Evolutionary conservation across 2,888 invertebrate genomes (phyloP), one percentile per base, ranked within the genome.

Genomic region (Phragmatobia fuliginosa): DNA sequence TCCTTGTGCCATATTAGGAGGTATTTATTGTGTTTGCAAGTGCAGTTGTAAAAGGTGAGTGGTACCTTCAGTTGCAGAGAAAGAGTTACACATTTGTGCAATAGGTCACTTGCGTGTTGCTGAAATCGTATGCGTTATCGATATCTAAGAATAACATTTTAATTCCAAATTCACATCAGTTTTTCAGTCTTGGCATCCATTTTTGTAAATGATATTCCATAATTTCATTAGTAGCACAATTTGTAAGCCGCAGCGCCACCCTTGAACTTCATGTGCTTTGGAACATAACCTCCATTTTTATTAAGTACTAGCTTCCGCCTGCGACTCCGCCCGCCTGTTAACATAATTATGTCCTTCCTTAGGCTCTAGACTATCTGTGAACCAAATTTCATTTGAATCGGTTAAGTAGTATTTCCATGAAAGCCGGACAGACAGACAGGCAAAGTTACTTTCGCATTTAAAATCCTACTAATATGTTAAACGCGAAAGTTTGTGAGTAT

Each of bases 1-100:
- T 85, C 83, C 83, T 84, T 87, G 92, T 94, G 93, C 90, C 92
- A 92, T 92, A 91, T 82, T 88, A 87, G 88, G 90, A 87, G 84
- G 87, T 87, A 86, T 74, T 74, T 72, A 83, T 81, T 84, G 83
- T 89, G 83, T 87, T 79, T 85, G 76, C 80, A 79, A 81, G 84
- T 86, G 85, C 83, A 82, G 83, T 87, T 83, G 82, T 79, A 84
- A 86, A 88, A 93, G 90, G 94, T 94, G 83, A 87, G 93, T 83
- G 66, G 63, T 71, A 72, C 71, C 68, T 67, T 61, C 69, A 68
- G 71, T 69, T 71, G 36, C 64, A 52, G 31, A 69, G 72, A 69
- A 68, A 71, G 64, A 67, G 67, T 74, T 68, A 69, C 65, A 67
- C 31, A 66, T 72, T 68, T 71, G 49, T 45, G 65, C 60, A 68